Conservation (phyloP, 2,888 invertebrate genomes). For the Drosophila affinis region DNA sequence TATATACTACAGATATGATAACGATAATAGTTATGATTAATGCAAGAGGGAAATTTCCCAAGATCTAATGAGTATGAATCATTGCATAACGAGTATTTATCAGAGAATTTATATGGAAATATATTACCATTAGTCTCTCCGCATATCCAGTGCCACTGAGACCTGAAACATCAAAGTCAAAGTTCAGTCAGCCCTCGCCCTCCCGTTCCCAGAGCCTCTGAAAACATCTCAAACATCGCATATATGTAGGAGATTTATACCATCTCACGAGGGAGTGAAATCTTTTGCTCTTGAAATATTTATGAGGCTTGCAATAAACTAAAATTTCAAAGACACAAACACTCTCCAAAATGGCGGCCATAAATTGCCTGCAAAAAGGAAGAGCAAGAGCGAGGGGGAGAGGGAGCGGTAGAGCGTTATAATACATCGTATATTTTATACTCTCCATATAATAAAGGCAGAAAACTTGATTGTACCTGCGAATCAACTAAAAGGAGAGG, state of each 20-base stretch:
- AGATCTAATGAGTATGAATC: not conserved
- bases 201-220: constrained; percentile 1
- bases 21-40: constrained; percentile 11
- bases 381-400: constrained; percentile 15
- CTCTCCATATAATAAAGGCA: constrained; percentile 61
- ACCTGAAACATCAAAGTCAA: constrained; percentile 5
- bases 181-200: constrained; percentile 23
- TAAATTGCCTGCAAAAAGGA: constrained; percentile 53
- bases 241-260: constrained; percentile 18
- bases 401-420: constrained; percentile 46
- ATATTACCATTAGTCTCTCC: too few relatives aligned
- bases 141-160: not conserved
- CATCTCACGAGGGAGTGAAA: constrained; percentile 37
- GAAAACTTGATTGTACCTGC: constrained; percentile 72
- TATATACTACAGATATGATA: constrained; percentile 22
- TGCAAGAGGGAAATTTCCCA: not conserved
- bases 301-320: constrained; percentile 64
- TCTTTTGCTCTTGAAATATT: constrained; percentile 58
- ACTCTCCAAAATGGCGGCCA: constrained; percentile 58
- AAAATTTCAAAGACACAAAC: constrained; percentile 64
- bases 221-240: constrained; percentile 1
- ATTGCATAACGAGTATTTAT: not conserved
- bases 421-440: constrained; percentile 64
- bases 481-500: constrained; percentile 33
- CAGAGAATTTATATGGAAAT: too few relatives aligned